Percentiles rank a stretch among this genome's conserved stretches.
These are phyloP conservation scores for Suillia variegata DNA, from an alignment of 2,888 invertebrate species.

Conservation along the genomic window DNA sequence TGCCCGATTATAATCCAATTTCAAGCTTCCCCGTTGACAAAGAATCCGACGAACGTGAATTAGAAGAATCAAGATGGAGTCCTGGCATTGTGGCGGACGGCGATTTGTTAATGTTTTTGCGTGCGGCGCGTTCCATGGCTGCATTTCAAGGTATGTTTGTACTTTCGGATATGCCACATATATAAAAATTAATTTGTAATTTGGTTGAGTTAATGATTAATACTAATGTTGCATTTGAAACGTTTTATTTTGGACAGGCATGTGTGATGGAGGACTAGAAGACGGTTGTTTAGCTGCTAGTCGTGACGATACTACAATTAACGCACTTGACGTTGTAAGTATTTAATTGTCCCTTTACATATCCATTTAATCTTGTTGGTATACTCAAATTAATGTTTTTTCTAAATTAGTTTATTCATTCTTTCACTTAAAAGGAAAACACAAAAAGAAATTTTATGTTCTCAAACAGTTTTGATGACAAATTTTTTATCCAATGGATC, in stretches of 20 bases:
- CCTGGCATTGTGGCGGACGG: constrained; percentile 92
- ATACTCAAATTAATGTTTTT: constrained; percentile 65
- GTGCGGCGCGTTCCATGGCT: constrained; percentile 97
- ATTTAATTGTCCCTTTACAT: no score
- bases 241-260: constrained; percentile 64
- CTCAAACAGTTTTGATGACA: no score
- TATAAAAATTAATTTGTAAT: constrained; percentile 30
- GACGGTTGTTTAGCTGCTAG: constrained; percentile 97
- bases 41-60: constrained; percentile 62
- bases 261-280: constrained; percentile 98
- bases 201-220: not conserved
- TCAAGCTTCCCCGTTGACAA: constrained; percentile 63
- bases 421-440: not conserved
- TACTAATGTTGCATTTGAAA: not conserved
- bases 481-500: no score
- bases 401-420: not conserved
- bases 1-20: constrained; percentile 64
- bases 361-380: constrained; percentile 62
- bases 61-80: constrained; percentile 92
- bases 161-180: constrained; percentile 23
- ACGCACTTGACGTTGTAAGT: constrained; percentile 89
- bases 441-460: no score
- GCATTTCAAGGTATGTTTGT: constrained; percentile 76
- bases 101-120: constrained; percentile 95
- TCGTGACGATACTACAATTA: constrained; percentile 96